A percentile compares a stretch with the other conserved stretches of the same genome.
Conservation (phyloP, 2,797 vertebrate species). For the Lates japonicus region DNA sequence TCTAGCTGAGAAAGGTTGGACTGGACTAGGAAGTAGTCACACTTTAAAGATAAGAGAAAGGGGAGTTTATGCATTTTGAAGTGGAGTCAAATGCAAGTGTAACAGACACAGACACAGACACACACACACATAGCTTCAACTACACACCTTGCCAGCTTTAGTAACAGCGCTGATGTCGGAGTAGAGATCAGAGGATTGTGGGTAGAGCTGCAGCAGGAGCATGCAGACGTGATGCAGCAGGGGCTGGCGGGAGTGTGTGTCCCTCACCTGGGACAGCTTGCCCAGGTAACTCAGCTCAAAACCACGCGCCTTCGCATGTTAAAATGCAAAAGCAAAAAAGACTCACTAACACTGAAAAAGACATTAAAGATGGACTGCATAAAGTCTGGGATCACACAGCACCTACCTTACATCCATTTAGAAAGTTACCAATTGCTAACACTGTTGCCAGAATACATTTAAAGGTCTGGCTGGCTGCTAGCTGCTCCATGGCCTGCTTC, state of each 20-base stretch:
- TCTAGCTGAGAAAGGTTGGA: constrained; percentile 80
- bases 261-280: constrained; percentile 86
- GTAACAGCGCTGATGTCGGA: constrained; percentile 85
- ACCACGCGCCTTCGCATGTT: constrained; percentile 78
- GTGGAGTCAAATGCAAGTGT: not conserved
- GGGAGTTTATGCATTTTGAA: not conserved
- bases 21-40: constrained; percentile 84
- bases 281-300: constrained; percentile 89
- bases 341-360: not conserved
- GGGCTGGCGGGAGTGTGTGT: constrained; percentile 84
- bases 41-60: constrained; percentile 62
- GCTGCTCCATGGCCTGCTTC: constrained; percentile 87
- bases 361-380: not conserved
- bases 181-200: constrained; percentile 86
- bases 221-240: constrained; percentile 86
- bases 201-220: constrained; percentile 85
- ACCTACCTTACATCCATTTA: constrained; percentile 86
- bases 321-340: not conserved
- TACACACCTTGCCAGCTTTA: constrained; percentile 84
- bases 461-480: constrained; percentile 85
- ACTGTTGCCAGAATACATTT: constrained; percentile 85
- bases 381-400: not conserved
- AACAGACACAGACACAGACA: not conserved
- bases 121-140: not conserved
- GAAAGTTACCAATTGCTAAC: constrained; percentile 87